Evolutionary conservation across 2,113 vertebrate genomes (phyloP), one percentile per base, ranked within the genome.

Genomic region (Holacanthus passer): DNA sequence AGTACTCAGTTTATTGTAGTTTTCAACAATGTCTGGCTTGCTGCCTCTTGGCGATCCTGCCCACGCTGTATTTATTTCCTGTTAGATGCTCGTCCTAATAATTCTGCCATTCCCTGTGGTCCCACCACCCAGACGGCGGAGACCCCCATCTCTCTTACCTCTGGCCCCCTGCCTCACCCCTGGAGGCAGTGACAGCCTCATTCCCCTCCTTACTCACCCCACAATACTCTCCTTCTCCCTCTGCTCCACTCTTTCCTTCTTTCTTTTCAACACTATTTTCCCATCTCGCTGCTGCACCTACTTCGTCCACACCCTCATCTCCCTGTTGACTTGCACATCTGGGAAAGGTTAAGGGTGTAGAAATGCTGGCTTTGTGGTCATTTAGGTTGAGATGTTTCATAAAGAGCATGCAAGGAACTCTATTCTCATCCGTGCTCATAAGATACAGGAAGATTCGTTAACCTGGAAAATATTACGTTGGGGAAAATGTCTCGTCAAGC

Each of bases 1-100:
- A 74, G 41, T 31, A 24, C 41, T n/a, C 58, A 66, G 58, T 87
- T 91, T 86, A 79, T 86, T 82, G 81, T 81, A 76, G 41, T 73
- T 79, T 81, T 89, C 47, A 80, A 77, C 82, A 79, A 77, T 79
- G 86, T 87, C 86, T 89, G 86, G 69, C 84, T 52, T 2, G 12
- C 65, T 87, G 88, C 87, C 92, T 79, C 77, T 53, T 7, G 86
- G 90, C 86, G 1, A 75, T 83, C 58, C 66, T 84, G 66, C 63
- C 82, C 81, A 77, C 62, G 7, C 71, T 88, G 86, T 84, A 82
- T 93, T 91, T 91, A 93, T 92, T 92, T 93, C 92, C 91, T 92
- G 83, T 89, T 83, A 92, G 79, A 92, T 88, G 86, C 83, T 81
- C 67, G 17, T 89, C 81, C 73, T 89, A 82, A 90, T 92, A 88